Conservation (phyloP, 2,888 invertebrate species). For the Erpobdella octoculata region DNA sequence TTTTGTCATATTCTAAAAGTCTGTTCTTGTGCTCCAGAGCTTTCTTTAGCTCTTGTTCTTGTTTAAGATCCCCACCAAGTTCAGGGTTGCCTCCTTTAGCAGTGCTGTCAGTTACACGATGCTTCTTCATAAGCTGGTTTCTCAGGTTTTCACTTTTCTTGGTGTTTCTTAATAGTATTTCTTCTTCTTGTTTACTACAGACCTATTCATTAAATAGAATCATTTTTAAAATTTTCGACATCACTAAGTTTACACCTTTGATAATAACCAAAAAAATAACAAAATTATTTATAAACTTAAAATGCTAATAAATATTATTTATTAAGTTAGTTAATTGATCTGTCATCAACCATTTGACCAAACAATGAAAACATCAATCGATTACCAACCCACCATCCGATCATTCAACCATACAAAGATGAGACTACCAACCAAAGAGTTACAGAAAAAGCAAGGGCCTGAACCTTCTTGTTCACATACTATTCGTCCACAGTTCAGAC, state of each 20-base stretch:
- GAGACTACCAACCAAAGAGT: conserved; percentile 64
- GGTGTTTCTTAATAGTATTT: conserved; percentile 61
- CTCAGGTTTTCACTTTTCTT: conserved; percentile 63
- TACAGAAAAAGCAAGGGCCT: conserved; percentile 90
- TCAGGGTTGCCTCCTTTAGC: not conserved
- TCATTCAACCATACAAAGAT: no score
- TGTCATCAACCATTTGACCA: not conserved
- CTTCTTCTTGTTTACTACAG: conserved; percentile 66
- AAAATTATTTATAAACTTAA: not conserved
- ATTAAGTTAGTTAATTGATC: not conserved
- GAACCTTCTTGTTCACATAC: conserved; percentile 92
- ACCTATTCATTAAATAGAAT: conserved; percentile 54
- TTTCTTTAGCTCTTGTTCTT: conserved; percentile 56
- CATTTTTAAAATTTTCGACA: not conserved
- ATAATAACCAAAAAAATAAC: not conserved
- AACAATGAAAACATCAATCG: not conserved
- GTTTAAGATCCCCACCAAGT: not conserved
- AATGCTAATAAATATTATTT: no score
- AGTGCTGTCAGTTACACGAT: not conserved
- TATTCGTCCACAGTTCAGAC: conserved; percentile 82
- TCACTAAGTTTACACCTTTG: not conserved
- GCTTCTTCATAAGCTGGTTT: conserved; percentile 59
- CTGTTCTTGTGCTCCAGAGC: conserved; percentile 72
- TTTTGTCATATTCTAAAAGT: conserved; percentile 73
- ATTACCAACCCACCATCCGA: no score